phyloP scores from a whole-genome alignment of 2,888 invertebrate species.

The Itoplectis maculator region DNA sequence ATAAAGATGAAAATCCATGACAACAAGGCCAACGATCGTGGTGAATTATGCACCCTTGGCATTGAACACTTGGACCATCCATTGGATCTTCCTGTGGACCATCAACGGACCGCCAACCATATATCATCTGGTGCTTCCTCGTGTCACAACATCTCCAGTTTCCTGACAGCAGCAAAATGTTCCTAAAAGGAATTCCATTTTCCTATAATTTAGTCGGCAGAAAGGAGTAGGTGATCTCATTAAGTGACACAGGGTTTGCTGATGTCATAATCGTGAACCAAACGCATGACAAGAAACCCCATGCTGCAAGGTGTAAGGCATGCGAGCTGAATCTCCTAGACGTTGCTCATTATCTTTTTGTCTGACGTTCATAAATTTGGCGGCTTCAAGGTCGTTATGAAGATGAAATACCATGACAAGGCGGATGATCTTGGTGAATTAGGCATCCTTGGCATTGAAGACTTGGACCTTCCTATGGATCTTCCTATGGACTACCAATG shows the following conservation, averaged over 20 bases:
- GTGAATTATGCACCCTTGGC: conserved; percentile 34
- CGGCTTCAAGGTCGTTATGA: conserved; percentile 43
- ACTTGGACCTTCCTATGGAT: conserved; percentile 18
- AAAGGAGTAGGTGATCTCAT: no score
- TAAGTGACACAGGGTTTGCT: no score
- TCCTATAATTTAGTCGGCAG: no score
- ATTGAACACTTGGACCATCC: conserved; percentile 29
- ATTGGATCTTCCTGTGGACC: no score
- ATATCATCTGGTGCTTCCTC: neutral
- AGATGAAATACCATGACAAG: conserved; percentile 42
- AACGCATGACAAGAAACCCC: neutral
- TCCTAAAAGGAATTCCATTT: no score
- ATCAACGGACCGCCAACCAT: conserved; percentile 14
- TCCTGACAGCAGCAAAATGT: neutral
- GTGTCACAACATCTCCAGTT: neutral
- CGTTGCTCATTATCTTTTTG: neutral
- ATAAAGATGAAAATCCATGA: conserved; percentile 40
- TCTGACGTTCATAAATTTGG: conserved; percentile 3
- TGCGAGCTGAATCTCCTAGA: no score
- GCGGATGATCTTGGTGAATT: conserved; percentile 33
- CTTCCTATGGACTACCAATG: no score
- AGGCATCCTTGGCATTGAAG: conserved; percentile 22
- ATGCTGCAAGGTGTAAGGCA: no score
- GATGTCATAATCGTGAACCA: no score
- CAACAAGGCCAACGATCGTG: conserved; percentile 28